Percentiles rank a stretch among this genome's conserved stretches.
Evolutionary conservation across 2,113 vertebrate species (phyloP).

Genomic region (Plecturocebus donacophilus): DNA sequence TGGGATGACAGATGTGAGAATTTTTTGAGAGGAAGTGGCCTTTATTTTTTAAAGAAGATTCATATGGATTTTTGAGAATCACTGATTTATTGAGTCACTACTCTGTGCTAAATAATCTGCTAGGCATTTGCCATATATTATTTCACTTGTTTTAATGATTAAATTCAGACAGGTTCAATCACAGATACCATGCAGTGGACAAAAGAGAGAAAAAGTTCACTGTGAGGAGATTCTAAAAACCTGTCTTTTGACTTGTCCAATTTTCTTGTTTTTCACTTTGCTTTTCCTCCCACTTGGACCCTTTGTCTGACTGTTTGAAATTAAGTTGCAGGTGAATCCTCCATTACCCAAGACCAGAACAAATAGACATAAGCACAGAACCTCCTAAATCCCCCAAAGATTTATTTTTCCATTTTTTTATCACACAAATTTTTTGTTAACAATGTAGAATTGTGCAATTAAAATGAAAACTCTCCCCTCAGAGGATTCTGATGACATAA

Average conservation of each 20-base stretch:
- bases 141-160: neutral
- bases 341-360: neutral
- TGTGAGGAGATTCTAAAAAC: neutral
- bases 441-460: slow-evolving; percentile 20
- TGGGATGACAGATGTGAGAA: neutral
- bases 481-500: neutral
- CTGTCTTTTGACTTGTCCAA: neutral
- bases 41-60: neutral
- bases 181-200: neutral
- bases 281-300: neutral
- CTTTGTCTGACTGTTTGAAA: neutral
- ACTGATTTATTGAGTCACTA: neutral
- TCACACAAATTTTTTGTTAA: slow-evolving; percentile 23
- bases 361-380: neutral
- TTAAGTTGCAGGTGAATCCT: neutral
- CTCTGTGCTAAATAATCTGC: neutral
- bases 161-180: neutral
- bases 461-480: slow-evolving; percentile 52
- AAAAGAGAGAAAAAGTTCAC: neutral
- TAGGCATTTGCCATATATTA: neutral
- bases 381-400: neutral
- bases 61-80: neutral
- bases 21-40: neutral
- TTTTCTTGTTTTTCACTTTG: neutral
- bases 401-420: slow-evolving; percentile 63